Evolutionary conservation across 2,888 invertebrate genomes (phyloP), one percentile per base, ranked within the genome.

Genomic region (Sphaeridia pumilis): DNA sequence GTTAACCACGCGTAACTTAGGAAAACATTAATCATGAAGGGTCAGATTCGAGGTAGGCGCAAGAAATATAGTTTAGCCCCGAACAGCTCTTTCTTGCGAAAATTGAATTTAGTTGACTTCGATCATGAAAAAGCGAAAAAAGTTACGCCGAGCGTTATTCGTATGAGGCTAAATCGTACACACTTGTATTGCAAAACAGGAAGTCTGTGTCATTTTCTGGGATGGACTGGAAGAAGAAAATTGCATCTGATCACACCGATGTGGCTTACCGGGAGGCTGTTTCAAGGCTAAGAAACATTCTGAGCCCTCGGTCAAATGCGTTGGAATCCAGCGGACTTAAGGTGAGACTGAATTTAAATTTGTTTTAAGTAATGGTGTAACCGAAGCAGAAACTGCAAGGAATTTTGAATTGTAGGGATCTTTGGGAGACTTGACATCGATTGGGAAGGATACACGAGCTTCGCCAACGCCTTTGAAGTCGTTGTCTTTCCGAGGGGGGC

Each of bases 221-320:
- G 62, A 74, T 76, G 72, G 77, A 78, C 46, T 58, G 68, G 49
- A 64, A 74, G 64, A 77, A 78, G 67, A 75, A 73, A 59, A 75
- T 77, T 64, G 80, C 83, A 2, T 60, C 67, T 47, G 85, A 87
- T 71, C 87, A 87, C 65, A 87, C 86, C 0, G 87, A 87, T 68
- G 76, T 82, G 65, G 86, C 86, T 4, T 87, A 88, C 67, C 81
- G 84, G 62, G 87, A 87, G 70, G 87, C 87, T 14, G 87, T 87
- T 3, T 81, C 82, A 1, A 81, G 86, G 57, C 71, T 88, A 46
- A 78, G 84, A 69, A 80, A 84, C 66, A 61, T 63, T 52, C 52
- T 63, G 3, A 64, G 59, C 31, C 64, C 64, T n/a, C 34, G 58
- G 28, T 56, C 62, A 7, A 45, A 42, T 20, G 28, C 47, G n/a